Base-by-base conservation (phyloP, 2,797 vertebrate species). In the Pempheris klunzingeri region DNA sequence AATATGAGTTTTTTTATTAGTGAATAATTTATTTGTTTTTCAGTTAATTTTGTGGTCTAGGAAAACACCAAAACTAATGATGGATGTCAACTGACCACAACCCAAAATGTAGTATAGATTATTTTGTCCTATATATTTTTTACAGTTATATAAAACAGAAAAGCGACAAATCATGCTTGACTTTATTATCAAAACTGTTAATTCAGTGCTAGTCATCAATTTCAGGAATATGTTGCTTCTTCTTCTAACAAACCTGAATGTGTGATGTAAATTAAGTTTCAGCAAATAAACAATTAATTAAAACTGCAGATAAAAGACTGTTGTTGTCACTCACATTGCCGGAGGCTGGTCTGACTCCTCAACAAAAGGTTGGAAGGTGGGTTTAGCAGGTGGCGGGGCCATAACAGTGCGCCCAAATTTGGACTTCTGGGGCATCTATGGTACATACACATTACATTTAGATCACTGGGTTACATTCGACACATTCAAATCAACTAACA, bases 351-450 rank as follows among this genome's bases (percentile, higher is more conserved):
- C 96, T 9, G 93, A 92, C 83, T 99, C 97, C 24, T 99, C 98
- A 74, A 98, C 97, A 71, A 97, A 99, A 0, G 97, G 98, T 28
- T 96, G 97, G 88, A 99, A 99, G 47, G 74, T 93, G n/a, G 94
- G 92, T 88, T 94, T 94, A 4, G 88, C 81, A 39, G 90, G 91
- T 0, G 94, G 92, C 1, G 91, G 94, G 69, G 90, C 78, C 74
- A 89, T 92, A 10, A 94, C 50, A 43, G 82, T 85, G 46, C 87
- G 90, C 64, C 94, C 94, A 10, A 89, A 93, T 79, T 92, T 92
- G 4, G 90, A 85, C 84, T 90, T 95, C 85, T 94, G 93, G 1
- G 91, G 94, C 58, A 96, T 74, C 95, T 96, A 54, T 34, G 49
- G 68, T 2, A 39, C 12, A 68, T 6, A 76, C 36, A 43, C 47